A percentile compares a stretch with the other conserved stretches of the same genome.
Conservation (phyloP, 92 coral and sea anemone genomes). For the Nematostella vectensis region DNA sequence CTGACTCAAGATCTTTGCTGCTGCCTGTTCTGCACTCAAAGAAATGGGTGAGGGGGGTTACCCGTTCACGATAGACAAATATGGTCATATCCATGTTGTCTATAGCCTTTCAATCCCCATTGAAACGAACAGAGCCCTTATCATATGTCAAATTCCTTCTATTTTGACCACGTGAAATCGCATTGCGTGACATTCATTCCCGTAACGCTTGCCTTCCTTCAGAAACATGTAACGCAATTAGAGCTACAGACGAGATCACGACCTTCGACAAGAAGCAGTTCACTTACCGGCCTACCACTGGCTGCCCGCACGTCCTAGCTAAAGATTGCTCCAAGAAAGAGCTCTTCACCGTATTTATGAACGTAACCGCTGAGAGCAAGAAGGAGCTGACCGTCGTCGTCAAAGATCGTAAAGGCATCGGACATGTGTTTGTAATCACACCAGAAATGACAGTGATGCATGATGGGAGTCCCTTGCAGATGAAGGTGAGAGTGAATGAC, state of each 20-base stretch:
- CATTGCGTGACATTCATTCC: too few relatives aligned
- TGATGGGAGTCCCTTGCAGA: slow-evolving; percentile 7
- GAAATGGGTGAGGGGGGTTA: too few relatives aligned
- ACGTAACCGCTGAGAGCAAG: slow-evolving; percentile 7
- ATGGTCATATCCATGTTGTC: too few relatives aligned
- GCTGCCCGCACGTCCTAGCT: slow-evolving; percentile 46
- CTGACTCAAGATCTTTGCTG: too few relatives aligned
- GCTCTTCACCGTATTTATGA: slow-evolving; percentile 31
- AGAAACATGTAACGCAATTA: slow-evolving; percentile 11
- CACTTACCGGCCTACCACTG: slow-evolving; percentile 25
- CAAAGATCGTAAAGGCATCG: slow-evolving; percentile 12
- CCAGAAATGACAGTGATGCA: slow-evolving; percentile 14
- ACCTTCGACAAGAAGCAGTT: slow-evolving; percentile 28
- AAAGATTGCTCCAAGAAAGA: slow-evolving; percentile 34
- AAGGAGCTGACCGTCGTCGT: slow-evolving; percentile 20
- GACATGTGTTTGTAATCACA: slow-evolving; percentile 35
- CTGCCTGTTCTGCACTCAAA: too few relatives aligned
- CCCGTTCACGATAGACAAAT: too few relatives aligned
- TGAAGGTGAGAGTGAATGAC: slow-evolving; percentile 8
- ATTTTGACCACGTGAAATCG: too few relatives aligned
- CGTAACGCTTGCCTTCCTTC: background rate
- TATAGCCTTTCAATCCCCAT: too few relatives aligned
- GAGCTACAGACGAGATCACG: slow-evolving; percentile 8
- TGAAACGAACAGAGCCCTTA: too few relatives aligned
- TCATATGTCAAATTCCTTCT: too few relatives aligned